Conservation (phyloP, 2,888 invertebrate species). For the Oegoconia quadripuncta region DNA sequence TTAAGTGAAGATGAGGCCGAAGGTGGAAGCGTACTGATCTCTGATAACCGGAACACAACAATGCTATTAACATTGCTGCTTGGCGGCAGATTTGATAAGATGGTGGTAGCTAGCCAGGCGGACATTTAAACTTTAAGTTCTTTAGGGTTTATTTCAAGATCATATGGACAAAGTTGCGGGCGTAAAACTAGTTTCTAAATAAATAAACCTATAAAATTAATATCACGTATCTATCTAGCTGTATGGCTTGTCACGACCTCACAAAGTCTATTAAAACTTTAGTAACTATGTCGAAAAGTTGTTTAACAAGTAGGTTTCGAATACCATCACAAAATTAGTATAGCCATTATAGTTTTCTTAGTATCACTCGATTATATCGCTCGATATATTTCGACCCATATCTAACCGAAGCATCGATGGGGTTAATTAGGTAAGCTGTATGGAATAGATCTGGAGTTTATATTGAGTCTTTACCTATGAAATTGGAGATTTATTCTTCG, state of each 20-base stretch:
- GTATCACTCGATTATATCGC: conserved; percentile 11
- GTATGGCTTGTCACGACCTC: too few relatives aligned
- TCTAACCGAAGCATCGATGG: conserved; percentile 6
- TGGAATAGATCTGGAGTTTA: too few relatives aligned
- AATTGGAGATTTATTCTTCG: too few relatives aligned
- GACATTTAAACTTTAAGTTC: not conserved
- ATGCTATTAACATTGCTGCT: not conserved
- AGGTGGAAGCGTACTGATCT: not conserved
- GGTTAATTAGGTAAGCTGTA: conserved; percentile 8
- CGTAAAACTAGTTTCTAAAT: too few relatives aligned
- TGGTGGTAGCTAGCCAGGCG: not conserved
- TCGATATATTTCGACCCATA: conserved; percentile 1
- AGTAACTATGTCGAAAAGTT: not conserved
- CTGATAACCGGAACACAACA: not conserved
- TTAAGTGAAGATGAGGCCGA: too few relatives aligned
- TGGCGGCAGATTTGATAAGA: not conserved
- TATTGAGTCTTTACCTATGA: too few relatives aligned
- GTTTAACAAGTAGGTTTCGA: not conserved
- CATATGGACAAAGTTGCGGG: too few relatives aligned
- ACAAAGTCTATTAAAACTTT: too few relatives aligned
- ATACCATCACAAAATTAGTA: conserved; percentile 6
- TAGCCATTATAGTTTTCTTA: conserved; percentile 8
- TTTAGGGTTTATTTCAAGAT: not conserved
- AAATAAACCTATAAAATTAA: too few relatives aligned
- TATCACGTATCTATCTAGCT: too few relatives aligned